Evolutionary conservation across 2,113 vertebrate genomes (phyloP).

Genomic region (Cyanoderma ruficeps): DNA sequence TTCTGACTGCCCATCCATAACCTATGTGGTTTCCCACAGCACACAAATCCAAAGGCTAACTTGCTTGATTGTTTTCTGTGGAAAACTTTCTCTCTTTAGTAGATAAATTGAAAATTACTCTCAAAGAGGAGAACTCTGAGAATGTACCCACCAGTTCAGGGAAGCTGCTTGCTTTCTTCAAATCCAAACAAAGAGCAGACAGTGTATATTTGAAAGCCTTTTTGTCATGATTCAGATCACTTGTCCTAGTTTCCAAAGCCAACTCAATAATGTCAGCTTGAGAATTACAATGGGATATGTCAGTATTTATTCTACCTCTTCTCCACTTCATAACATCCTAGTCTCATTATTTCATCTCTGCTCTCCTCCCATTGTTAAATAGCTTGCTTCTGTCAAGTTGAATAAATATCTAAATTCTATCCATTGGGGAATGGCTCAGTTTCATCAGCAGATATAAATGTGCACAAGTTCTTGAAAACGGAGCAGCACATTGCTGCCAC

Average conservation of each 20-base stretch:
- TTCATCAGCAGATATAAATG: conserved; percentile 28
- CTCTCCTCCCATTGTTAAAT: conserved; percentile 33
- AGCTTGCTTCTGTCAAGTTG: conserved; percentile 63
- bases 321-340: conserved; percentile 3
- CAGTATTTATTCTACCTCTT: conserved; percentile 56
- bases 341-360: conserved; percentile 33
- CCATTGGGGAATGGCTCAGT: not conserved
- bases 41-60: not conserved
- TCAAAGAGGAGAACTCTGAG: not conserved
- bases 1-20: not conserved
- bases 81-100: conserved; percentile 3
- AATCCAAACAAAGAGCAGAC: conserved; percentile 43
- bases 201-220: conserved; percentile 51
- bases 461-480: not conserved
- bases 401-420: conserved; percentile 50
- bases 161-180: conserved; percentile 28
- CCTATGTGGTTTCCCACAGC: not conserved
- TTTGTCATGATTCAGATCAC: conserved; percentile 49
- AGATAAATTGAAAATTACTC: not conserved
- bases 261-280: conserved; percentile 7
- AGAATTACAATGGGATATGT: conserved; percentile 49
- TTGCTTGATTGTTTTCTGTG: not conserved
- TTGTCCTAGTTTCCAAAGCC: conserved; percentile 59
- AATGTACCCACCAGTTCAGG: not conserved
- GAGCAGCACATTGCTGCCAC: not conserved